Conservation (phyloP, 2,888 invertebrate genomes). For the Celastrina argiolus region DNA sequence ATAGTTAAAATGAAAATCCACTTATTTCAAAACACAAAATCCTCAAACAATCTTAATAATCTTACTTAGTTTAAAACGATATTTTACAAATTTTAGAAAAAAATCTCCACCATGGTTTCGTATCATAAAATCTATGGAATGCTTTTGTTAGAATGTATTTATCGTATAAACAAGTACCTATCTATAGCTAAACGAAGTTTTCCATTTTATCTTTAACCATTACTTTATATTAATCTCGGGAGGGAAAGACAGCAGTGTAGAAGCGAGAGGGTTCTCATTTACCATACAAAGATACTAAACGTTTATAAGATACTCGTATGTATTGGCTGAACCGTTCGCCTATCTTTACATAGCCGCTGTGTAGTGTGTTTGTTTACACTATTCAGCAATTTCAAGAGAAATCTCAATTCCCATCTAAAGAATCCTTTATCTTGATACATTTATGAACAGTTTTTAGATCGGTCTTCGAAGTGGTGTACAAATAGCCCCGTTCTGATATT, state of each 20-base stretch:
- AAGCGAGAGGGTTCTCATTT: constrained; percentile 4
- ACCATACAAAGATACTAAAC: neutral
- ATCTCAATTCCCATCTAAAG: neutral
- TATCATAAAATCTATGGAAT: neutral
- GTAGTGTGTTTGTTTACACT: neutral
- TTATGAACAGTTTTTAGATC: neutral
- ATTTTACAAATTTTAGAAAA: neutral
- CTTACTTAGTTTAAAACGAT: no score
- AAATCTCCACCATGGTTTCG: neutral
- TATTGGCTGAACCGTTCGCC: neutral
- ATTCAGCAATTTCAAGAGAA: neutral
- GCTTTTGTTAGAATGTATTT: neutral
- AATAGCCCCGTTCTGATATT: no score
- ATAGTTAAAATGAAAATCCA: no score
- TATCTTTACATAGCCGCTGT: neutral
- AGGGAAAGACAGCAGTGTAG: neutral
- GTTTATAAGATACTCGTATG: neutral
- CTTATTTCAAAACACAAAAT: no score
- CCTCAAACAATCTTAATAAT: no score
- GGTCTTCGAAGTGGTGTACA: neutral
- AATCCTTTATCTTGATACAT: neutral
- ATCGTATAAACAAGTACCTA: neutral
- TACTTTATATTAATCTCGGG: neutral
- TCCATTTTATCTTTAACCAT: neutral
- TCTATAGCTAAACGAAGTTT: neutral